Percentiles rank a stretch among this genome's conserved stretches.
Conservation (phyloP, 64 coral and sea anemone species). For the Dendrophyllia cribrosa region DNA sequence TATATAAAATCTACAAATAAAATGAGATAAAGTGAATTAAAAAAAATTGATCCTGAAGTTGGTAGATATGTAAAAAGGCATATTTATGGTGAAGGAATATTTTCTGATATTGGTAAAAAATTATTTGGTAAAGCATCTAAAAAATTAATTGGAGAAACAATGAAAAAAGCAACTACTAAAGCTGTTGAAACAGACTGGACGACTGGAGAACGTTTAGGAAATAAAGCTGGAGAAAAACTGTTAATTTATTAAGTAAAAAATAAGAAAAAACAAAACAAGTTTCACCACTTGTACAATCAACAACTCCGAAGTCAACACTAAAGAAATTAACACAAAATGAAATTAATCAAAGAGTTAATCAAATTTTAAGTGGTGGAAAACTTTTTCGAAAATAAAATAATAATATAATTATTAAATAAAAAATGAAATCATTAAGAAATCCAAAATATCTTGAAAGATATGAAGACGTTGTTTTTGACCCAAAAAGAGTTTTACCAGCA, state of each 20-base stretch:
- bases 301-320: too few species aligned
- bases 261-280: too few species aligned
- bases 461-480: slow-evolving; percentile 34
- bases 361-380: background rate
- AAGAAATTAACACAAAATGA: too few species aligned
- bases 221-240: background rate
- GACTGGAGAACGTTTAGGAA: background rate
- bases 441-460: slow-evolving; percentile 14
- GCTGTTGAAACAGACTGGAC: too few species aligned
- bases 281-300: too few species aligned
- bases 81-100: slow-evolving; percentile 43
- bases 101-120: background rate
- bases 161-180: background rate
- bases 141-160: background rate
- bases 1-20: background rate
- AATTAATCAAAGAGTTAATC: too few species aligned
- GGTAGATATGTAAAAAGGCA: slow-evolving; percentile 33
- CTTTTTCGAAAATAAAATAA: background rate
- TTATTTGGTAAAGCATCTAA: background rate
- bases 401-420: background rate
- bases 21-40: slow-evolving; percentile 3
- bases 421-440: background rate
- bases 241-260: background rate
- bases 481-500: background rate
- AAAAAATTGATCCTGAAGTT: slow-evolving; percentile 12